A percentile compares a stretch with the other conserved stretches of the same genome.
These are phyloP conservation scores for Hyposoter didymator DNA, from an alignment of 2,888 invertebrate species.

Conservation along the genomic window DNA sequence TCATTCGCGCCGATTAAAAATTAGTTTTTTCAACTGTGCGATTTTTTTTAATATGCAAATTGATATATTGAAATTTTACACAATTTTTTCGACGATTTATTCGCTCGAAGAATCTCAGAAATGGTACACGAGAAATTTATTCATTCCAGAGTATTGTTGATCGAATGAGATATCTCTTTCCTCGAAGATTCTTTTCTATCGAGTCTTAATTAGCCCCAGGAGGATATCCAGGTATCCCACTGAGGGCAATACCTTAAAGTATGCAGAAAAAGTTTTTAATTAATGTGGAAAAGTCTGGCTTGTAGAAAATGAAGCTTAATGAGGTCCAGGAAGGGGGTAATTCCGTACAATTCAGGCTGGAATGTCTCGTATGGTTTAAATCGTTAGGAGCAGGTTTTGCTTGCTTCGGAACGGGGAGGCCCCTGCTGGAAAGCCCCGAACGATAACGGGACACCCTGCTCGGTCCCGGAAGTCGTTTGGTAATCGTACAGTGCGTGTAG, in stretches of 20 bases:
- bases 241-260: not conserved
- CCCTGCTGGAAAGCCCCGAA: conserved; percentile 57
- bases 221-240: not conserved
- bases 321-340: not conserved
- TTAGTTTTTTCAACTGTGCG: not conserved
- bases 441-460: conserved; percentile 63
- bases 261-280: not conserved
- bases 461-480: conserved; percentile 64
- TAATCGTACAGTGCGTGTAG: conserved; percentile 18
- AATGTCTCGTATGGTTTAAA: conserved; percentile 19
- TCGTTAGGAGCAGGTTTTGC: conserved; percentile 27
- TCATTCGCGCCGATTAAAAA: not conserved
- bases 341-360: not conserved
- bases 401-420: conserved; percentile 7
- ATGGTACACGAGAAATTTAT: not conserved
- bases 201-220: not conserved
- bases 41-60: not conserved
- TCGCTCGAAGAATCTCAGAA: not conserved
- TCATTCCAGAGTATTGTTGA: not conserved
- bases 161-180: not conserved
- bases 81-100: not conserved
- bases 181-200: not conserved
- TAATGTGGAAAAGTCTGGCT: not conserved
- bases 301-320: not conserved
- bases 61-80: not conserved